A percentile compares a stretch with the other conserved stretches of the same genome.
Evolutionary conservation across 2,888 invertebrate species (phyloP).

Genomic region (Hypselothyrea guttata): DNA sequence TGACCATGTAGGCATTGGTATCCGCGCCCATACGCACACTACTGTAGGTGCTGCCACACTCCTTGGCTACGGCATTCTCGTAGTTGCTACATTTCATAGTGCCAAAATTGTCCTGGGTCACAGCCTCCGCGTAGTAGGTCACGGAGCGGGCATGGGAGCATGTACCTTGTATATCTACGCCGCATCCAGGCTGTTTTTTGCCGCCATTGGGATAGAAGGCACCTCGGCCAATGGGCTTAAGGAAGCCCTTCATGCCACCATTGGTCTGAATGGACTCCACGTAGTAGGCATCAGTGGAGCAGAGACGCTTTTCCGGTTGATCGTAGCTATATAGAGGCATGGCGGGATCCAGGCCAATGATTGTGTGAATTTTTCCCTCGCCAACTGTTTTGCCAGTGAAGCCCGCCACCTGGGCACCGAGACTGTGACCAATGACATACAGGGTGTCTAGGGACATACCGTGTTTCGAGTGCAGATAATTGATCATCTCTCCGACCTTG

Average conservation of each 20-base stretch:
- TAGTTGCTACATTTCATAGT: constrained; percentile 55
- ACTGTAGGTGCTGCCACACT: constrained; percentile 59
- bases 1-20: constrained; percentile 53
- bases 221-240: constrained; percentile 79
- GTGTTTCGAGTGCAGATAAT: constrained; percentile 82
- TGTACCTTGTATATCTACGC: constrained; percentile 72
- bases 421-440: constrained; percentile 84
- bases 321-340: constrained; percentile 63
- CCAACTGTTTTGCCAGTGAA: constrained; percentile 84
- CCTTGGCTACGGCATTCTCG: constrained; percentile 69
- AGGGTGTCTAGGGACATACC: constrained; percentile 82
- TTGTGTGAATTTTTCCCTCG: constrained; percentile 84
- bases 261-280: constrained; percentile 79
- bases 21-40: constrained; percentile 62
- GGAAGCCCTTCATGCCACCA: constrained; percentile 68
- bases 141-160: constrained; percentile 82
- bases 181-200: constrained; percentile 84
- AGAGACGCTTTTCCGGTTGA: constrained; percentile 56
- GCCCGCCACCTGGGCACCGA: constrained; percentile 85
- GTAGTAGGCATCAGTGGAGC: constrained; percentile 66
- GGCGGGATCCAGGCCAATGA: constrained; percentile 82
- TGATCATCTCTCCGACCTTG: constrained; percentile 65
- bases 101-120: constrained; percentile 60
- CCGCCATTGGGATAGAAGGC: constrained; percentile 84
- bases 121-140: constrained; percentile 82